Base-by-base conservation (phyloP, 2,797 vertebrate genomes). In the Xyrichtys novacula region DNA sequence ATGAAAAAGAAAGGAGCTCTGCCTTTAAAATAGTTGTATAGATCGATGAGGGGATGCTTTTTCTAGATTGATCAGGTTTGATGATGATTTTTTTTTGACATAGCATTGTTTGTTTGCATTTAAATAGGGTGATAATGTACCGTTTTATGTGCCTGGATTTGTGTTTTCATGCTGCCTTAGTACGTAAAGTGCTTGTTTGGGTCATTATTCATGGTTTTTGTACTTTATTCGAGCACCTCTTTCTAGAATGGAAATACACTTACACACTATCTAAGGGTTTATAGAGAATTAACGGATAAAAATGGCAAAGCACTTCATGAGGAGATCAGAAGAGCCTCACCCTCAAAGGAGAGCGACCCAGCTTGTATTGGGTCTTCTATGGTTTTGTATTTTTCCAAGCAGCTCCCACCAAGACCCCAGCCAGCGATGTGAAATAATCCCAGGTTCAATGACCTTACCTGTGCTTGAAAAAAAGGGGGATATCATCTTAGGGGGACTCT, bases 401-500 rank as follows among this genome's bases (percentile, higher is more conserved):
- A 19, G 73, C 57, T 84, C 77, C 16, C 28, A 79, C 19, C 83
- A 82, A 66, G 70, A 84, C 26, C 76, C 74, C 42, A 82, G 23
- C 12, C 53, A 71, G 23, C 66, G 74, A 28, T 95, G 94, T 76
- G 58, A 56, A 9, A 28, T 83, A 11, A 81, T 93, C 23, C 81
- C 77, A 16, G 81, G 81, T 11, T 76, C 81, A 0, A 61, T 79
- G 55, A 58, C 81, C 25, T 73, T 94, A 56, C 89, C 92, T 28
- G 71, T 85, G 26, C 82, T 95, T 61, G 78, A 86, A 50, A 92
- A 78, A 76, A 79, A 83, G 2, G 94, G 94, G 23, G 91, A 94
- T 67, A 85, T 95, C 23, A 81, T 72, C 2, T 74, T 95, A 12
- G 94, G 94, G 6, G 94, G 92, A 36, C 93, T 95, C 43, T 95